Base-by-base conservation (phyloP, 1,140 invertebrate species). In the Nasonia longicornis region DNA sequence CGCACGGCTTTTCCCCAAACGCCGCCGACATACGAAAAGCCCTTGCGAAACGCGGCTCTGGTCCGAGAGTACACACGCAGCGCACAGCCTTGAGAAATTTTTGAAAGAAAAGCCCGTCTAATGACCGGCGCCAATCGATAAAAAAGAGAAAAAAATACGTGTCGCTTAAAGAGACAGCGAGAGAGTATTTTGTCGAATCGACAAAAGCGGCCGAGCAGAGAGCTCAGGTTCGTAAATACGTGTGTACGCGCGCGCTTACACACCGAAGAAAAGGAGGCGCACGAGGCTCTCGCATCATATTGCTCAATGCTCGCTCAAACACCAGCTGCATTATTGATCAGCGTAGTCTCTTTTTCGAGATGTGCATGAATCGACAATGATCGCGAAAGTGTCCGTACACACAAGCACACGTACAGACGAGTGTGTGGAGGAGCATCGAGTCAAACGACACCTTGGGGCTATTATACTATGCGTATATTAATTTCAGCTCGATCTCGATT, bases 251-350 rank as follows among this genome's bases (percentile, higher is more conserved):
- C 66, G 67, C 20, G 38, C 20, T 48, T 48, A 35, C 58, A 35
- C 26, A 14, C 45, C 48, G 48, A 69, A 58, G 20, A 12, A 52
- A 20, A 58, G 26, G 2, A 31, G 29, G 31, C 31, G 31, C 31
- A 52, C 45, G 69, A 52, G 26, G 67, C 66, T 72, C 38, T 72
- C 38, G 45, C 16, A 38, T 38, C 11, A 74, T 84, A 85, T 87
- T 86, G 85, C 85, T 85, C 85, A 87, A 86, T 75, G 83, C 79
- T 80, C 82, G 79, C 82, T 77, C 81, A 83, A 84, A 86, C 85
- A 85, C 84, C 82, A 78, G 84, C 77, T 87, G 87, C 85, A 87
- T 87, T 87, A 86, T 87, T 87, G 86, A 87, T 87, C 77, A 85
- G 80, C 48, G 73, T 26, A 29, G 66, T 35, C 20, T 35, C 31